Evolutionary conservation across 1,140 invertebrate species (phyloP).

Genomic region (Elymnias hypermnestra): DNA sequence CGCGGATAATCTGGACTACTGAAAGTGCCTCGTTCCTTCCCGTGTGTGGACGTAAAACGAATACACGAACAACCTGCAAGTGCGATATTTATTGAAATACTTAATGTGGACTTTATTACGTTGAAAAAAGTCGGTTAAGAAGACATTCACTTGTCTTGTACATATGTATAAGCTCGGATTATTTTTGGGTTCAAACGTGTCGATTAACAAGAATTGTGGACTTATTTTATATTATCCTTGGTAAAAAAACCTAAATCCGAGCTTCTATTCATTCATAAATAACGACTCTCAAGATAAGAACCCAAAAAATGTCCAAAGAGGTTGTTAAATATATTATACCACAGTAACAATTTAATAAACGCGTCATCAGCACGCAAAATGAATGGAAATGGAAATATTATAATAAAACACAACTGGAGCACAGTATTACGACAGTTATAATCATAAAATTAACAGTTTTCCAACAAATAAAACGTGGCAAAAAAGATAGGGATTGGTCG

Average conservation of each 20-base stretch:
- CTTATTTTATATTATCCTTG: too few species aligned
- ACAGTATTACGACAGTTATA: conserved; percentile 15
- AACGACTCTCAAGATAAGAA: too few species aligned
- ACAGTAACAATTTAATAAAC: conserved; percentile 8
- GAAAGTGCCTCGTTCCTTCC: conserved; percentile 87
- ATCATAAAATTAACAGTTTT: conserved; percentile 20
- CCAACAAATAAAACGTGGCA: conserved; percentile 22
- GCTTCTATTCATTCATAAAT: too few species aligned
- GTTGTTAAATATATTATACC: too few species aligned
- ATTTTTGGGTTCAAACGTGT: too few species aligned
- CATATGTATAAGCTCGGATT: too few species aligned
- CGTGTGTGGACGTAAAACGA: conserved; percentile 86
- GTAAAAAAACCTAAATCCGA: too few species aligned
- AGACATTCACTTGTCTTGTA: too few species aligned
- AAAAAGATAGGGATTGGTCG: conserved; percentile 24
- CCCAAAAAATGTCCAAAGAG: too few species aligned
- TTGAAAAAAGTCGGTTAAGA: too few species aligned
- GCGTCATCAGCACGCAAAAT: conserved; percentile 12
- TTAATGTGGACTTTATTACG: too few species aligned
- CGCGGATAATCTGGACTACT: conserved; percentile 89
- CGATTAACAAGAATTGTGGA: too few species aligned
- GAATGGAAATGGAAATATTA: conserved; percentile 13
- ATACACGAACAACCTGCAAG: conserved; percentile 88
- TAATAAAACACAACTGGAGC: conserved; percentile 17
- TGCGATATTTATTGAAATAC: background rate